Base-by-base conservation (phyloP, 2,888 invertebrate genomes). In the Andrena marginata region DNA sequence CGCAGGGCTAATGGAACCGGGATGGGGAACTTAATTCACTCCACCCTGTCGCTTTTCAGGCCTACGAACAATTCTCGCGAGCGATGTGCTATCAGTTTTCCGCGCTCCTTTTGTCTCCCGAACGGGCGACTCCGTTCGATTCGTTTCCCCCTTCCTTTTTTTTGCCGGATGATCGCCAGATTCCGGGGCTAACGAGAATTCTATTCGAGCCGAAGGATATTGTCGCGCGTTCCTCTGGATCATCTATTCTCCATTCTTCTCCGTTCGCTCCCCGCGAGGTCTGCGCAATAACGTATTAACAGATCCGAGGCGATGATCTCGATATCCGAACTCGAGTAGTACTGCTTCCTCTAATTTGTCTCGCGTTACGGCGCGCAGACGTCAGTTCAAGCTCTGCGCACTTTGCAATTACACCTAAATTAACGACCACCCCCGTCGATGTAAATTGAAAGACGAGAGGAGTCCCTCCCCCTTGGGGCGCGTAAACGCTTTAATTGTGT, bases 1-100 rank as follows among this genome's bases (percentile, higher is more conserved):
- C 73, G 42, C 51, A 23, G 51, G 29, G 71, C 81, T 80, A 80
- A 81, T 81, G 72, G 82, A 82, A 82, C 63, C 48, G 62, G 82
- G 49, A 75, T 56, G 42, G 76, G 42, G 31, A 77, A 83, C 68
- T 77, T 74, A 82, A 83, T 83, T 82, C 54, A 56, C 70, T 56
- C 56, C 33, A n/a, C n/a, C 76, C 20, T 62, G 82, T 71, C 71
- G 71, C 71, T 51, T 63, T 69, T 81, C 76, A 54, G 42, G 13
- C 54, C 31, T 51, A 20, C 62, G 62, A 59, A 35, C 80, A 51
- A 78, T 80, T 65, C 80, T 71, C 60, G 51, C 48, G 71, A n/a
- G 10, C 62, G 72, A 56, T 56, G 26, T n/a, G 16, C 3, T 42
- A 59, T 65, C 73, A 2, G 10, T 5, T 63, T 10, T 51, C 56